phyloP scores from a whole-genome alignment of 2,797 vertebrate genomes.

The Gambelia wislizenii region DNA sequence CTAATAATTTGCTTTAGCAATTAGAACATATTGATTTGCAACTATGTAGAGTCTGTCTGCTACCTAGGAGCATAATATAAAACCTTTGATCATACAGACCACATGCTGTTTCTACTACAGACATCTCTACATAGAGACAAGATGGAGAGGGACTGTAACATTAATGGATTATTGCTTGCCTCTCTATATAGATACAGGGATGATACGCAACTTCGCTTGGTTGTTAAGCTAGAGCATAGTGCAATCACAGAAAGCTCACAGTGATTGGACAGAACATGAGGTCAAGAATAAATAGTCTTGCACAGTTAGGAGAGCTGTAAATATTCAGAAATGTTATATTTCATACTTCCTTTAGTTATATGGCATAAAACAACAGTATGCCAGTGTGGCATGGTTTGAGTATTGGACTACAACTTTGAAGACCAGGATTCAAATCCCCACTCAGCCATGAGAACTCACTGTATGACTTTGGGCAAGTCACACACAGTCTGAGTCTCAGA shows the following conservation, averaged over 20 bases:
- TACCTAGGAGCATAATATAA: neutral
- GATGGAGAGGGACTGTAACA: neutral
- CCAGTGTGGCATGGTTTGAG: too few relatives aligned
- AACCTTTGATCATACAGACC: neutral
- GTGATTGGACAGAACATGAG: neutral
- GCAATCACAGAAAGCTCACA: neutral
- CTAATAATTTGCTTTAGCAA: constrained; percentile 5
- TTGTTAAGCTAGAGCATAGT: neutral
- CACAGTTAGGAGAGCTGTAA: neutral
- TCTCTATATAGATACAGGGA: neutral
- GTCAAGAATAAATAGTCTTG: neutral
- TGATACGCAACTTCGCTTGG: neutral
- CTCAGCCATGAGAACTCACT: too few relatives aligned
- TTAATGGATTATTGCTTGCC: neutral
- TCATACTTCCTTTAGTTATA: neutral
- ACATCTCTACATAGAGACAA: neutral
- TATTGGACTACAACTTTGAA: too few relatives aligned
- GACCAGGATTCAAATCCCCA: too few relatives aligned
- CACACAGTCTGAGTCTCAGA: too few relatives aligned
- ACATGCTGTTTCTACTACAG: neutral
- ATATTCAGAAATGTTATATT: neutral
- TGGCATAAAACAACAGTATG: neutral
- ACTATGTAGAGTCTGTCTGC: neutral
- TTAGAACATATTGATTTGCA: neutral
- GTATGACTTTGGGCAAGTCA: too few relatives aligned